Evolutionary conservation across 2,113 vertebrate genomes (phyloP).

Genomic region (Pao palembangensis): DNA sequence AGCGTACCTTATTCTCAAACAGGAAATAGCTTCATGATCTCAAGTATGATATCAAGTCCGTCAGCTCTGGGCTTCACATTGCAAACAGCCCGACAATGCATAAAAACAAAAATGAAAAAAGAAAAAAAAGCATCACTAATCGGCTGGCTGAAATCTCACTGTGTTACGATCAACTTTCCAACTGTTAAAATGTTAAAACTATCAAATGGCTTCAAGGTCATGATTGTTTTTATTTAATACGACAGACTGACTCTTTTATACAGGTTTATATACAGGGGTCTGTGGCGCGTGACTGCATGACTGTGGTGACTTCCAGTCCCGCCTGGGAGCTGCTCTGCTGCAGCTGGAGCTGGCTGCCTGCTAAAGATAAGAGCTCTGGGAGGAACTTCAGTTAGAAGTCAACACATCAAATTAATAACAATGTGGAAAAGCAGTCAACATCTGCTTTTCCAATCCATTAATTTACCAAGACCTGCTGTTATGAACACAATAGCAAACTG

Average conservation of each 20-base stretch:
- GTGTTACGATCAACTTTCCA: constrained; percentile 45
- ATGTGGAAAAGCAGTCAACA: constrained; percentile 5
- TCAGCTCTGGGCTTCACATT: constrained; percentile 40
- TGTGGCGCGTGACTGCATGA: constrained; percentile 13
- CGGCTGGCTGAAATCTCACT: constrained; percentile 22
- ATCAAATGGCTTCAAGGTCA: constrained; percentile 61
- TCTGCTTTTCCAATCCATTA: background rate
- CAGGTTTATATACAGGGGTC: constrained; percentile 60
- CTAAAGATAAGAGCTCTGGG: background rate
- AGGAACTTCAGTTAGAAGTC: background rate
- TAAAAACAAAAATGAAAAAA: background rate
- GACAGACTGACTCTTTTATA: constrained; percentile 51
- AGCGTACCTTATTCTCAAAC: constrained; percentile 59
- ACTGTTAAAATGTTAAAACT: constrained; percentile 49
- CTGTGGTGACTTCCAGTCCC: background rate
- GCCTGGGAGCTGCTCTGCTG: too few relatives aligned
- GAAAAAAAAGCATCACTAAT: background rate
- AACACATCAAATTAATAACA: background rate
- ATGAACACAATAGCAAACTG: too few relatives aligned
- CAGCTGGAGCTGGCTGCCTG: too few relatives aligned
- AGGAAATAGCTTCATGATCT: constrained; percentile 51
- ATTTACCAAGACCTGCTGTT: background rate
- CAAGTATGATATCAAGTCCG: constrained; percentile 27
- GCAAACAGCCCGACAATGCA: constrained; percentile 49
- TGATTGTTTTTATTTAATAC: constrained; percentile 43